Conservation (phyloP, 2,888 invertebrate genomes). For the Dasypolia templi region DNA sequence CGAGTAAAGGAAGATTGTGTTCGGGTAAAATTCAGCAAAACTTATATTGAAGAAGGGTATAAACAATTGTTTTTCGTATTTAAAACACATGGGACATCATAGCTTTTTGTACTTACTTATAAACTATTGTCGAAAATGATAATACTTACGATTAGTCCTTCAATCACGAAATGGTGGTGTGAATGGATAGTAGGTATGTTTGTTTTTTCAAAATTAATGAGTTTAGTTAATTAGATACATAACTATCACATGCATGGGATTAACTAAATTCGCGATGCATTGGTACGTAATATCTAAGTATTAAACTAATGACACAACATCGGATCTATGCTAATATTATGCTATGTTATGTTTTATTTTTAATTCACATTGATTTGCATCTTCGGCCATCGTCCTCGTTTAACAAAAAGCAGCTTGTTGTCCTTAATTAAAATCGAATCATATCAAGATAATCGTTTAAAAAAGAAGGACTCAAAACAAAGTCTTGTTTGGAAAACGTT, state of each 20-base stretch:
- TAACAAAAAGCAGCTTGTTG: neutral
- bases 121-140: too few relatives aligned
- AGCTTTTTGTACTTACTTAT: too few relatives aligned
- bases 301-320: neutral
- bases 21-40: too few relatives aligned
- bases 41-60: too few relatives aligned
- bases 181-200: neutral
- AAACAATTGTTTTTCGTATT: too few relatives aligned
- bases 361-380: constrained; percentile 10
- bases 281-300: neutral
- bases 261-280: neutral
- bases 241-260: too few relatives aligned
- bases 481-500: neutral
- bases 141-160: too few relatives aligned
- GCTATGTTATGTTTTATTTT: neutral
- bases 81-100: too few relatives aligned
- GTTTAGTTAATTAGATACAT: too few relatives aligned
- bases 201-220: neutral
- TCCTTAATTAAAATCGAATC: neutral
- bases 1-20: too few relatives aligned
- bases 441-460: neutral
- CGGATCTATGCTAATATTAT: constrained; percentile 7
- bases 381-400: constrained; percentile 2
- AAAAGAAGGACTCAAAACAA: neutral
- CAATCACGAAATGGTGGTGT: too few relatives aligned